A percentile compares a stretch with the other conserved stretches of the same genome.
These are phyloP conservation scores for Lumbricus terrestris DNA, from an alignment of 2,888 invertebrate species.

Conservation along the genomic window DNA sequence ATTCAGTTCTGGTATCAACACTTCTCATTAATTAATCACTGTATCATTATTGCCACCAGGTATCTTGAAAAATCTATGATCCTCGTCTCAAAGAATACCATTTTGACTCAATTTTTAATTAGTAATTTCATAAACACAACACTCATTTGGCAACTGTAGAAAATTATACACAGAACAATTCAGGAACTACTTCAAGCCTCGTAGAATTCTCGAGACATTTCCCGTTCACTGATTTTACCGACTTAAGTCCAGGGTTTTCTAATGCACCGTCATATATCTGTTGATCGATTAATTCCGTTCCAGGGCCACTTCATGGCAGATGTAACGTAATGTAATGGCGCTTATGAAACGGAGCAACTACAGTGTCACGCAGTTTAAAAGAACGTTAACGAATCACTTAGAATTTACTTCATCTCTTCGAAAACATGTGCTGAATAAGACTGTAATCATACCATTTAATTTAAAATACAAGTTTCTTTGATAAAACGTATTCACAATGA, in stretches of 20 bases:
- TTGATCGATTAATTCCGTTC: neutral
- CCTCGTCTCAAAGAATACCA: no score
- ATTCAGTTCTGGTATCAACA: no score
- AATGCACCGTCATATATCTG: neutral
- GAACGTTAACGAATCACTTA: neutral
- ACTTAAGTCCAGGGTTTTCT: neutral
- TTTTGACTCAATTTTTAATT: neutral
- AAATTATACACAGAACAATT: neutral
- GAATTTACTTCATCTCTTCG: neutral
- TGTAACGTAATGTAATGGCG: no score
- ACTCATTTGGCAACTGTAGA: no score
- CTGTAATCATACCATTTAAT: neutral
- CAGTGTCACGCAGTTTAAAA: neutral
- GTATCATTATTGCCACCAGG: no score
- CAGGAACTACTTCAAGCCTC: neutral
- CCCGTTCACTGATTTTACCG: neutral
- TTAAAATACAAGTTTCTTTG: neutral
- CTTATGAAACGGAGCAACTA: neutral
- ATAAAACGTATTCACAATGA: conserved; percentile 6
- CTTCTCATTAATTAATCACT: no score
- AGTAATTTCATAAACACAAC: neutral
- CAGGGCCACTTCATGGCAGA: neutral
- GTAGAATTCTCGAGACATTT: neutral
- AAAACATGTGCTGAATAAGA: neutral
- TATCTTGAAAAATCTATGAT: no score